Evolutionary conservation across 2,797 vertebrate genomes (phyloP), one percentile per base, ranked within the genome.

Genomic region (Enteromius fasciolatus): DNA sequence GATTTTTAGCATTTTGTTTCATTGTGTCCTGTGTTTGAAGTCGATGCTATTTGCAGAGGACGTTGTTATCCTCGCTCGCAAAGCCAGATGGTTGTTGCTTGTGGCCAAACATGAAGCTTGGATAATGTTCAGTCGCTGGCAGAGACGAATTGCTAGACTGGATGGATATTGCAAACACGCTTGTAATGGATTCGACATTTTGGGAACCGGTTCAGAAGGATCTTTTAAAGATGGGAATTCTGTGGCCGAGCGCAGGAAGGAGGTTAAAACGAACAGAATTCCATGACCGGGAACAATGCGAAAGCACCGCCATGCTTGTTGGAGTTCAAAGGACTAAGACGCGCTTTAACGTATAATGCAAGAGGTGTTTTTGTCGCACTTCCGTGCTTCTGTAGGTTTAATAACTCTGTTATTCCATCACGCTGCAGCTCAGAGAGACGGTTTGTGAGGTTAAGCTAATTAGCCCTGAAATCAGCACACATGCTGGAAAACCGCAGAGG

Each of bases 181-280:
- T 94, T 92, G 93, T 93, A 93, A 94, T 94, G 93, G 92, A 93
- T 94, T 94, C 90, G 90, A 91, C 90, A 86, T 92, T 92, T 93
- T 89, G 90, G 91, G 89, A 93, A 90, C 85, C 88, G 63, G 85
- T 93, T 93, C 91, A 92, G 88, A 91, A 87, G 83, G 86, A 88
- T 85, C 89, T 91, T 92, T 89, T 86, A 88, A 90, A 92, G 90
- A 90, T 87, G 82, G 84, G 81, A 82, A 90, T 91, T 73, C 74
- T 87, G 81, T 85, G 48, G 88, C 87, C 90, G 84, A 88, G 87
- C 91, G 86, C 89, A 90, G 90, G 89, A 87, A 86, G 84, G 88
- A 92, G 90, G 88, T 91, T 85, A 90, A 93, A 89, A n/a, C 81
- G 88, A 89, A 87, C 82, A 76, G 87, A 72, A 91, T 92, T 92